A percentile compares a stretch with the other conserved stretches of the same genome.
phyloP scores from a whole-genome alignment of 2,113 vertebrate genomes.

The Romanogobio albipinnatus region DNA sequence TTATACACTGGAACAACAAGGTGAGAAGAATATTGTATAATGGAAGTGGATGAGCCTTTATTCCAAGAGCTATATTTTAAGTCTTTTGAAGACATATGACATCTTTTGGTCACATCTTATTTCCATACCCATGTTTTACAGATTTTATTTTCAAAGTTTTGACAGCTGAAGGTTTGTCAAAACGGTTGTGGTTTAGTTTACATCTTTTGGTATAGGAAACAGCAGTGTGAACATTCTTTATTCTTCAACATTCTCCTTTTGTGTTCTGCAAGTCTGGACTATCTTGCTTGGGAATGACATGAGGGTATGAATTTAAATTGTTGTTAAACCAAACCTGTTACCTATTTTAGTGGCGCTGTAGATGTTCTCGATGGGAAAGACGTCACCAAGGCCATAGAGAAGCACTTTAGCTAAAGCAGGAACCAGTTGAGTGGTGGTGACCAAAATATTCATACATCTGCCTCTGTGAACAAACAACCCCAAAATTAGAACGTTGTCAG shows the following conservation, averaged over 20 bases:
- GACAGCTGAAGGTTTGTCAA: background rate
- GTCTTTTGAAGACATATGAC: background rate
- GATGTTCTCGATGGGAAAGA: constrained; percentile 98
- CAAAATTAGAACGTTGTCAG: background rate
- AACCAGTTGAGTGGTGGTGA: constrained; percentile 97
- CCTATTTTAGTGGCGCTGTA: constrained; percentile 99
- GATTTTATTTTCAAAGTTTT: background rate
- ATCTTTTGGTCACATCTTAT: background rate
- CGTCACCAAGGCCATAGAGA: constrained; percentile 92
- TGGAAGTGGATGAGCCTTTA: background rate
- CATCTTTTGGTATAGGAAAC: background rate
- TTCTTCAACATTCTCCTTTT: background rate
- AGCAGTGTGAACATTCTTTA: background rate
- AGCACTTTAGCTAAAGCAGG: constrained; percentile 97
- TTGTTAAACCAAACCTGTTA: constrained; percentile 58
- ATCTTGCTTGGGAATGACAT: background rate
- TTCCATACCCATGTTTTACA: background rate
- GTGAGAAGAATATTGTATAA: background rate
- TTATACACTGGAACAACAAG: background rate
- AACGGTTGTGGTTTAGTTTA: background rate
- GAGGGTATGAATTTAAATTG: background rate
- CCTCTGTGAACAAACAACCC: constrained; percentile 77
- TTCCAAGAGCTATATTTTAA: background rate
- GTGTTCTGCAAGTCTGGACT: background rate
- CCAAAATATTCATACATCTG: constrained; percentile 94